A percentile compares a stretch with the other conserved stretches of the same genome.
Evolutionary conservation across 1,140 invertebrate genomes (phyloP).

Genomic region (Diorhabda sublineata): DNA sequence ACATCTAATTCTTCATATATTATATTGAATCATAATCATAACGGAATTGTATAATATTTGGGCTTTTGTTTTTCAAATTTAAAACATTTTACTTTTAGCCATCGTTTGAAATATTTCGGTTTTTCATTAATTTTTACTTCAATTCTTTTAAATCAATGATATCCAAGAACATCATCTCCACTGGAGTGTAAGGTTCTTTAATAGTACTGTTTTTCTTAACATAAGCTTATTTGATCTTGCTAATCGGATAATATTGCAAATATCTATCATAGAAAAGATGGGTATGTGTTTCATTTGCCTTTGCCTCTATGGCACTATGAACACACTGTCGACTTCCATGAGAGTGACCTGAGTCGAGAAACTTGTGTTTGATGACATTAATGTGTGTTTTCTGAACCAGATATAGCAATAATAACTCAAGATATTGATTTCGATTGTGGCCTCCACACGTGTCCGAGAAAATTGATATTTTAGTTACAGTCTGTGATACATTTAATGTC

Average conservation of each 20-base stretch:
- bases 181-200: not conserved
- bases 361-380: not conserved
- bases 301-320: not conserved
- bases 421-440: not conserved
- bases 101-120: not conserved
- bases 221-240: not conserved
- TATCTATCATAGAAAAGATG: not conserved
- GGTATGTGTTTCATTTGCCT: not conserved
- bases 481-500: too few relatives aligned
- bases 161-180: not conserved
- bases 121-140: not conserved
- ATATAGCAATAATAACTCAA: not conserved
- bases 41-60: not conserved
- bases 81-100: not conserved
- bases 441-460: too few relatives aligned
- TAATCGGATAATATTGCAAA: not conserved
- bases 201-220: not conserved
- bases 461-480: too few relatives aligned
- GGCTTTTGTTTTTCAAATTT: not conserved
- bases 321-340: not conserved
- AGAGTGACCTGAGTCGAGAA: not conserved
- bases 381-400: not conserved
- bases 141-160: not conserved
- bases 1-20: not conserved
- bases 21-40: not conserved